Conservation (phyloP, 1,140 invertebrate species). For the Drosophila eugracilis region DNA sequence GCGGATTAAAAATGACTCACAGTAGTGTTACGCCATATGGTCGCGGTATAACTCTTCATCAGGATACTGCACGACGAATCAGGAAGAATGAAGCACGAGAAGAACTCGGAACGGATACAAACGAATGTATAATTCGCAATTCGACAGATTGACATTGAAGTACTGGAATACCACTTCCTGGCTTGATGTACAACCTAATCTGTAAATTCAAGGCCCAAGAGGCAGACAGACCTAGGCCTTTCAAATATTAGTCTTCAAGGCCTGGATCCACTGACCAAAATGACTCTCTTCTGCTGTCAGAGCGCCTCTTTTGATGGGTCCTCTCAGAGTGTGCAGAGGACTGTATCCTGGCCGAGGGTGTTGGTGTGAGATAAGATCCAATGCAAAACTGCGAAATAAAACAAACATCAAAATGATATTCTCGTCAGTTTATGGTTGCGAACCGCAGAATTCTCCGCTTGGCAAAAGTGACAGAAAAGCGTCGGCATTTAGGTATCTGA, state of each 20-base stretch:
- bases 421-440: too few relatives aligned
- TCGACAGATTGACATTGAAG: too few relatives aligned
- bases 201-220: slow-evolving; percentile 13
- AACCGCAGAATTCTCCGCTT: slow-evolving; percentile 24
- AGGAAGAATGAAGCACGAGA: slow-evolving; percentile 90
- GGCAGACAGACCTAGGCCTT: slow-evolving; percentile 10
- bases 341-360: too few relatives aligned
- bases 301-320: slow-evolving; percentile 39
- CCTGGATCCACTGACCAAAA: slow-evolving; percentile 22
- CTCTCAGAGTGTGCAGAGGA: slow-evolving; percentile 29
- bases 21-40: slow-evolving; percentile 88
- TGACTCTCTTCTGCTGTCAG: slow-evolving; percentile 7
- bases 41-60: slow-evolving; percentile 89
- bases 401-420: too few relatives aligned
- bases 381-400: too few relatives aligned
- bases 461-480: slow-evolving; percentile 23
- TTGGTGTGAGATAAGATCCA: too few relatives aligned
- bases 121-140: slow-evolving; percentile 4
- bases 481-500: slow-evolving; percentile 13
- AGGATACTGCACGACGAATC: slow-evolving; percentile 72
- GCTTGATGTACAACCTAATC: slow-evolving; percentile 14
- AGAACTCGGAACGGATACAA: slow-evolving; percentile 90
- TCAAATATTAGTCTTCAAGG: slow-evolving; percentile 17
- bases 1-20: slow-evolving; percentile 86
- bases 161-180: neutral